A percentile compares a stretch with the other conserved stretches of the same genome.
Evolutionary conservation across 92 coral and sea anemone genomes (phyloP).

Genomic region (Epizoanthus illoricatus): DNA sequence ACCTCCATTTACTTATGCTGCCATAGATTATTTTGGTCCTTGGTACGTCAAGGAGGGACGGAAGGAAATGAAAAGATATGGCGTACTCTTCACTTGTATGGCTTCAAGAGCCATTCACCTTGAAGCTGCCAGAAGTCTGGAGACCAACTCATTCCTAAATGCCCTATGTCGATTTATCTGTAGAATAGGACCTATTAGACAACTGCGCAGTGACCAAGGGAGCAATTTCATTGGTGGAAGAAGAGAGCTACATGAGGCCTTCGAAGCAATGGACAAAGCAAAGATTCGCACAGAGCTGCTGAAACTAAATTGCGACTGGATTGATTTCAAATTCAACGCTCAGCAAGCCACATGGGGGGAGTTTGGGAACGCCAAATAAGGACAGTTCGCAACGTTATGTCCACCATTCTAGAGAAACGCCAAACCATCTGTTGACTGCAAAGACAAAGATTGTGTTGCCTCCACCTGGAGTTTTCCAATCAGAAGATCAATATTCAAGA

Average conservation of each 20-base stretch:
- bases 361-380: slow-evolving; percentile 37
- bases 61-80: slow-evolving; percentile 9
- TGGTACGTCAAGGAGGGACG: not conserved
- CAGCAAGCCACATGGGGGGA: slow-evolving; percentile 34
- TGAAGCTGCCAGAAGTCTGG: slow-evolving; percentile 13
- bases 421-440: slow-evolving; percentile 38
- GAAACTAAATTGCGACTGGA: slow-evolving; percentile 29
- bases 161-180: slow-evolving; percentile 26
- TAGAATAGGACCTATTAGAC: slow-evolving; percentile 14
- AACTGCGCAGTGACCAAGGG: slow-evolving; percentile 42
- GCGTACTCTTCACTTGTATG: not conserved
- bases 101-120: slow-evolving; percentile 27
- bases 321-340: slow-evolving; percentile 10
- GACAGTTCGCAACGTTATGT: slow-evolving; percentile 29
- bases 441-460: slow-evolving; percentile 40
- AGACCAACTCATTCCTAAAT: slow-evolving; percentile 18
- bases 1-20: slow-evolving; percentile 12
- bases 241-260: slow-evolving; percentile 20
- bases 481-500: no score
- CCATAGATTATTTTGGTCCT: slow-evolving; percentile 19
- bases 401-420: slow-evolving; percentile 20
- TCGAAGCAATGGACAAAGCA: not conserved
- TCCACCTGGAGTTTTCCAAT: slow-evolving; percentile 38
- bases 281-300: slow-evolving; percentile 11
- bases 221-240: slow-evolving; percentile 31